Evolutionary conservation across 2,797 vertebrate species (phyloP).

Genomic region (Morelia viridis): DNA sequence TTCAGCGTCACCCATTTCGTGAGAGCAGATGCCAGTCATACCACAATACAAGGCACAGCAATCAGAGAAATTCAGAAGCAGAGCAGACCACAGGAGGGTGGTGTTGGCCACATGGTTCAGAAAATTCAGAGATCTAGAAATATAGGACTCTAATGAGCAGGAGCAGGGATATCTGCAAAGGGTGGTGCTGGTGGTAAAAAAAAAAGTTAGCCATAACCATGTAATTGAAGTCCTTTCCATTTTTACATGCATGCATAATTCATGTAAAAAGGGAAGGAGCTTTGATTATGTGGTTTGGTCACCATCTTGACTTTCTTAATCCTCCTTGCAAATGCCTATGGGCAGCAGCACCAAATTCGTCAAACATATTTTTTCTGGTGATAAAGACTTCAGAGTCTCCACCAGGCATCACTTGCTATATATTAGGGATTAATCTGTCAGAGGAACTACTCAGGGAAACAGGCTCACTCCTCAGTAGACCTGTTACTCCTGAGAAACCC

Average conservation of each 20-base stretch:
- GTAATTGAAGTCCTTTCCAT: background rate
- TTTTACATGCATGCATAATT: background rate
- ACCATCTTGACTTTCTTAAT: background rate
- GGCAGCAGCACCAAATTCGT: background rate
- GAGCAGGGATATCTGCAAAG: background rate
- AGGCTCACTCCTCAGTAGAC: background rate
- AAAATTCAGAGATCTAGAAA: background rate
- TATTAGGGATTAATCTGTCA: background rate
- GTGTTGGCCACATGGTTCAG: background rate
- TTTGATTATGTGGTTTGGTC: background rate
- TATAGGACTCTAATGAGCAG: background rate
- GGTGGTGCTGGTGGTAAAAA: background rate
- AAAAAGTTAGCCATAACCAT: background rate
- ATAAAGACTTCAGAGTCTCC: background rate
- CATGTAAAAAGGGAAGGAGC: background rate
- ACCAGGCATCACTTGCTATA: background rate
- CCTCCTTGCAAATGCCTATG: background rate
- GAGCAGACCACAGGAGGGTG: background rate
- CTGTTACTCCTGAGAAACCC: background rate
- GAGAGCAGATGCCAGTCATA: background rate
- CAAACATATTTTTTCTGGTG: background rate
- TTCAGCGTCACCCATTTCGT: background rate
- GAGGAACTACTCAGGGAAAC: background rate
- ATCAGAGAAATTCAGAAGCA: background rate
- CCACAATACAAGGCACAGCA: background rate